Evolutionary conservation across 2,797 vertebrate genomes (phyloP).

Genomic region (Knipowitschia caucasica): DNA sequence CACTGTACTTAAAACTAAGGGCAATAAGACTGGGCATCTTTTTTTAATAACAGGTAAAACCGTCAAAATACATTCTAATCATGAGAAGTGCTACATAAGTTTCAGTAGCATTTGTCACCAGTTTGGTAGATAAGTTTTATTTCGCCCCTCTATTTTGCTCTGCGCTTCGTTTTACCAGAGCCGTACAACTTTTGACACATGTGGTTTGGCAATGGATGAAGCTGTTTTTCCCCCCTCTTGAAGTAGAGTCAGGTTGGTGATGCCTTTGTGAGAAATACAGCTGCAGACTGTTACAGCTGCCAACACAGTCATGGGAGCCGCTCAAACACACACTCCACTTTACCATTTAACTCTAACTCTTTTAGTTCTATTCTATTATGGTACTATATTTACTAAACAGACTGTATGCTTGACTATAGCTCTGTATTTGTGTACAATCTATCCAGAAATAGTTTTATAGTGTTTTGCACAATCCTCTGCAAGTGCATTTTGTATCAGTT

Average conservation of each 20-base stretch:
- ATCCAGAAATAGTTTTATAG: not conserved
- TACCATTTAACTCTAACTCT: conserved; percentile 37
- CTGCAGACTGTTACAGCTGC: conserved; percentile 65
- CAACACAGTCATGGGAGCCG: conserved; percentile 66
- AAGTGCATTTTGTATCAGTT: not conserved
- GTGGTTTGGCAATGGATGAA: conserved; percentile 66
- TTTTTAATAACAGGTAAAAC: too few relatives aligned
- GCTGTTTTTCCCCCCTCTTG: conserved; percentile 60
- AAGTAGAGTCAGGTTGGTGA: conserved; percentile 63
- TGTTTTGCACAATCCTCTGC: not conserved
- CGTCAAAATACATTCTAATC: too few relatives aligned
- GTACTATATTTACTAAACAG: too few relatives aligned
- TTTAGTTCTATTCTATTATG: conserved; percentile 16
- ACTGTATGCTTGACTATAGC: not conserved
- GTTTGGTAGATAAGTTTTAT: conserved; percentile 25
- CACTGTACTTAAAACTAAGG: too few relatives aligned
- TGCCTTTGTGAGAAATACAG: conserved; percentile 68
- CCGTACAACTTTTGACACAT: conserved; percentile 63
- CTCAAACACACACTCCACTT: conserved; percentile 56
- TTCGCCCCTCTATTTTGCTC: conserved; percentile 42
- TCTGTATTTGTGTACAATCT: conserved; percentile 2
- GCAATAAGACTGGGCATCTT: too few relatives aligned
- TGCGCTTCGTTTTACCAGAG: conserved; percentile 45
- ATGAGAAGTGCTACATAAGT: too few relatives aligned
- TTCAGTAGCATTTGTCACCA: conserved; percentile 15